Evolutionary conservation across 1,140 invertebrate genomes (phyloP).

Genomic region (Scylla paramamosain): DNA sequence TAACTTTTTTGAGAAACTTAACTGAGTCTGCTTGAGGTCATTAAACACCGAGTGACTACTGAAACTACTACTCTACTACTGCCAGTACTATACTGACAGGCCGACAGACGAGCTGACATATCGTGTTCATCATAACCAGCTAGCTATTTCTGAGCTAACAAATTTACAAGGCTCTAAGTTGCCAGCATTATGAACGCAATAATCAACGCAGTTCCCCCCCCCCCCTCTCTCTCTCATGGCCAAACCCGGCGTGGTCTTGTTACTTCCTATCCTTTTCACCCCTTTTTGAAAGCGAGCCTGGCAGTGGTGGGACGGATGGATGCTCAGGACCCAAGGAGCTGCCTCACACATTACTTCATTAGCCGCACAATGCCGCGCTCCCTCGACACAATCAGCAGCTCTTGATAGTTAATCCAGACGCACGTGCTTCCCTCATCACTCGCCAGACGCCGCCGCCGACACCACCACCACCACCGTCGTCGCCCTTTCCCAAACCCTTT

Average conservation of each 20-base stretch:
- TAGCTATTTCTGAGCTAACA: background rate
- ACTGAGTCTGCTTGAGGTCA: constrained; percentile 19
- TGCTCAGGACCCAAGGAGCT: background rate
- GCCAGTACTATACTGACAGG: too few species aligned
- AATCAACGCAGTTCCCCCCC: background rate
- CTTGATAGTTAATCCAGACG: constrained; percentile 14
- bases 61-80: background rate
- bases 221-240: background rate
- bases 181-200: background rate
- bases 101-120: too few species aligned
- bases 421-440: constrained; percentile 11
- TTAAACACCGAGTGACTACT: constrained; percentile 19
- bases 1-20: constrained; percentile 36
- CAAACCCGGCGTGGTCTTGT: too few species aligned
- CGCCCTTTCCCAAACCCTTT: background rate
- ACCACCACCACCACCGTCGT: background rate
- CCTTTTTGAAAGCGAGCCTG: too few species aligned
- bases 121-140: too few species aligned
- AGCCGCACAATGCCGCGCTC: background rate
- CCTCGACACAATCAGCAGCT: constrained; percentile 4
- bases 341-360: constrained; percentile 22
- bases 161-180: background rate
- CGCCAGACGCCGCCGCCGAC: background rate
- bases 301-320: background rate
- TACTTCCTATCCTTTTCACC: too few species aligned